Evolutionary conservation across 92 coral and sea anemone species (phyloP).

Genomic region (Porites divaricata): DNA sequence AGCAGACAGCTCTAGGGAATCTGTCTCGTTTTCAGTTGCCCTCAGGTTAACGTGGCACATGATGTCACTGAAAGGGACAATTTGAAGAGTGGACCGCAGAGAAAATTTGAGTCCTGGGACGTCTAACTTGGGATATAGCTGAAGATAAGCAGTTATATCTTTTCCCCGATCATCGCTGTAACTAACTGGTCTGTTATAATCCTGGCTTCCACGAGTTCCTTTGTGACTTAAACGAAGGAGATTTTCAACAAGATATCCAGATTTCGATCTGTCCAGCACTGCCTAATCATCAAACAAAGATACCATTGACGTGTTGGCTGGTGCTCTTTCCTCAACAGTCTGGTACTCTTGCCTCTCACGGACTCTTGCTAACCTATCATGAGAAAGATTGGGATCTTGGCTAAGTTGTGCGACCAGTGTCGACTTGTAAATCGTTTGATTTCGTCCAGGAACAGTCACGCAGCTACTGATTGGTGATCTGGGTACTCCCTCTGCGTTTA

Average conservation of each 20-base stretch:
- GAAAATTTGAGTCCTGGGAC: constrained; percentile 11
- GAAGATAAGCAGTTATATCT: constrained; percentile 28
- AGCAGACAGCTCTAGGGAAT: constrained; percentile 36
- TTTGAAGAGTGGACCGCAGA: constrained; percentile 26
- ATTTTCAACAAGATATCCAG: constrained; percentile 24
- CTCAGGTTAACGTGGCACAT: constrained; percentile 40
- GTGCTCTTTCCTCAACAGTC: not conserved
- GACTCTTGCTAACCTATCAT: constrained; percentile 37
- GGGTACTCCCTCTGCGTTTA: constrained; percentile 22
- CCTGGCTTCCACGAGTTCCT: constrained; percentile 35
- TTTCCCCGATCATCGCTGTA: constrained; percentile 32
- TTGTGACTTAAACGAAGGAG: constrained; percentile 22
- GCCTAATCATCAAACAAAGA: no score
- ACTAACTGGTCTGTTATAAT: constrained; percentile 29
- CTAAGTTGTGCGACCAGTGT: constrained; percentile 40
- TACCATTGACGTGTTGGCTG: constrained; percentile 5
- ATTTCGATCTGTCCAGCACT: constrained; percentile 21
- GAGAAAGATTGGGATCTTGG: constrained; percentile 48
- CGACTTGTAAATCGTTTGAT: constrained; percentile 29
- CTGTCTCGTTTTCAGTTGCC: constrained; percentile 27
- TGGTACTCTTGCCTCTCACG: constrained; percentile 33
- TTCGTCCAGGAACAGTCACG: not conserved
- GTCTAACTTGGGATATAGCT: constrained; percentile 16
- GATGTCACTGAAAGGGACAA: constrained; percentile 27
- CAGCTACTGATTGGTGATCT: constrained; percentile 15